Percentiles rank a stretch among this genome's conserved stretches.
These are phyloP conservation scores for Malthinus seriepunctatus DNA, from an alignment of 2,888 invertebrate species.

Conservation along the genomic window DNA sequence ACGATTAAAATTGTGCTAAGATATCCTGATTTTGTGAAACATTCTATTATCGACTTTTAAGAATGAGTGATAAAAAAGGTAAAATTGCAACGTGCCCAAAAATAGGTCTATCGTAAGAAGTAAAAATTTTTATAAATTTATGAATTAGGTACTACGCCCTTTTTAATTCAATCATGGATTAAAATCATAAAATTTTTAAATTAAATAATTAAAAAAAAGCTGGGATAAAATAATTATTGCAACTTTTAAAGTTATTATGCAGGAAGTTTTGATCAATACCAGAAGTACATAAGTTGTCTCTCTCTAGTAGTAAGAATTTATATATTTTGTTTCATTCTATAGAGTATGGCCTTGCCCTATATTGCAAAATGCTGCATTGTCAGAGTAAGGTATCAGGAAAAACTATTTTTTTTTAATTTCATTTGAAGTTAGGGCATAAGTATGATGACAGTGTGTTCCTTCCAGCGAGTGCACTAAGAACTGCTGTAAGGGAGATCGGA, in stretches of 20 bases:
- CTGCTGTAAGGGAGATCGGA: conserved; percentile 44
- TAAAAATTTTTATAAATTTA: no score
- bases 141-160: not conserved
- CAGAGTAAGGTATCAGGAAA: conserved; percentile 16
- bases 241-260: conserved; percentile 42
- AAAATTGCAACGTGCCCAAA: conserved; percentile 26
- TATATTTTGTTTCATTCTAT: conserved; percentile 49
- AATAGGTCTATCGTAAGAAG: no score
- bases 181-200: not conserved
- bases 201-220: not conserved
- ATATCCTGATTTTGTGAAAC: conserved; percentile 10
- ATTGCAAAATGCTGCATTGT: conserved; percentile 52
- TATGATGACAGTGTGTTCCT: conserved; percentile 55
- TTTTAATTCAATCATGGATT: not conserved
- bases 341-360: conserved; percentile 55
- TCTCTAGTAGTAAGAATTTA: conserved; percentile 48
- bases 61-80: conserved; percentile 47
- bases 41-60: conserved; percentile 20
- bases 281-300: conserved; percentile 49
- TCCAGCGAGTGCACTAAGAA: conserved; percentile 52
- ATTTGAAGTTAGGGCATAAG: conserved; percentile 45
- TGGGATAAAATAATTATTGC: conserved; percentile 15
- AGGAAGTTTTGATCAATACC: conserved; percentile 55
- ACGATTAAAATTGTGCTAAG: conserved; percentile 10
- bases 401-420: conserved; percentile 15